phyloP scores from a whole-genome alignment of 2,797 vertebrate genomes.

The Tarsius wallacei region DNA sequence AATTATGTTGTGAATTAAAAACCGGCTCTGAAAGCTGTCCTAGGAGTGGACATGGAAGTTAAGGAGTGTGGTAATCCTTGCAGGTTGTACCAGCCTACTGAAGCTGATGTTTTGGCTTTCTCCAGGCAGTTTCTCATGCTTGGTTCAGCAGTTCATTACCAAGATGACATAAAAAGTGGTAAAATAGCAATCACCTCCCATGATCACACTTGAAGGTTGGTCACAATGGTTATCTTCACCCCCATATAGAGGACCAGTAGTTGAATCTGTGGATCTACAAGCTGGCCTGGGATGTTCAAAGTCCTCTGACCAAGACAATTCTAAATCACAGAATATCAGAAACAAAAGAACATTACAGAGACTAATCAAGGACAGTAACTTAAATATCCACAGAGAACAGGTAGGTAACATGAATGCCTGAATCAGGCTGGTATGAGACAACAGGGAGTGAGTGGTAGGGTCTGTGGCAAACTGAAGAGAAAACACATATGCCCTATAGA shows the following conservation, averaged over 20 bases:
- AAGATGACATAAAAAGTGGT: neutral
- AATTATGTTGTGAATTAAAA: conserved; percentile 23
- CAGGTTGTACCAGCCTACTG: neutral
- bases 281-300: neutral
- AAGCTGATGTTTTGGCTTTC: neutral
- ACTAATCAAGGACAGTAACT: neutral
- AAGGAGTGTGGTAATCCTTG: neutral
- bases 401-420: neutral
- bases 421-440: neutral
- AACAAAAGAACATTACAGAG: neutral
- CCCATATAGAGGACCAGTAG: neutral
- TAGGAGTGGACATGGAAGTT: neutral
- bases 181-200: neutral
- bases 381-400: neutral
- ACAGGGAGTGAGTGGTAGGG: neutral
- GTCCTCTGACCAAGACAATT: neutral
- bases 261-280: neutral
- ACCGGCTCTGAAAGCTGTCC: neutral
- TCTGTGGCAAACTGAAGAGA: conserved; percentile 42
- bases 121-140: neutral
- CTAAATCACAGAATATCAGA: conserved; percentile 1
- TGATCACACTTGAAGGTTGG: neutral
- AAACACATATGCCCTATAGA: neutral
- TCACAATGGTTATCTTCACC: neutral
- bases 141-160: neutral